Conservation (phyloP, 2,113 vertebrate genomes). For the Hemichromis elongatus region DNA sequence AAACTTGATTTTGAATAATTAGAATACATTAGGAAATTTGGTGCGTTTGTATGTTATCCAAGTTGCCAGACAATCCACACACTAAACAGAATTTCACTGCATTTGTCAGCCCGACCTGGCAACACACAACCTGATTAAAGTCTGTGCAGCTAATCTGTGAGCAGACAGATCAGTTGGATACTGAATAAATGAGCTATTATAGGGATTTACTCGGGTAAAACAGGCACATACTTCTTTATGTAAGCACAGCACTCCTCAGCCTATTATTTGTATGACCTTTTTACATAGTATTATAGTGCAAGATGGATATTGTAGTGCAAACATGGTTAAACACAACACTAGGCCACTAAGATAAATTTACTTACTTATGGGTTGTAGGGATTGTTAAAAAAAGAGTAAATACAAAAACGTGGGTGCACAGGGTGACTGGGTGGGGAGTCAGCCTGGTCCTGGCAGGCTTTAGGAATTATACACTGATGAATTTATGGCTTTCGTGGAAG, state of each 20-base stretch:
- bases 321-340: not conserved
- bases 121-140: not conserved
- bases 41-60: not conserved
- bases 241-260: not conserved
- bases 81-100: not conserved
- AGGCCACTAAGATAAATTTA: not conserved
- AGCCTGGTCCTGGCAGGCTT: not conserved
- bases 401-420: not conserved
- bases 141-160: not conserved
- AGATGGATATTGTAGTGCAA: not conserved
- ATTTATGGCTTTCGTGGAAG: not conserved
- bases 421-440: not conserved
- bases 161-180: not conserved
- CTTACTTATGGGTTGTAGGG: fast-evolving
- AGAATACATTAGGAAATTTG: not conserved
- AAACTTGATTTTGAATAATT: not conserved
- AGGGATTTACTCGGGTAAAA: not conserved
- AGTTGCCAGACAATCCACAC: not conserved
- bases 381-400: not conserved
- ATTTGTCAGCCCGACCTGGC: not conserved
- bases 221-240: not conserved
- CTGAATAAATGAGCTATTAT: not conserved
- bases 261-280: not conserved
- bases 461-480: not conserved
- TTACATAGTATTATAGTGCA: not conserved